phyloP scores from a whole-genome alignment of 2,888 invertebrate genomes.

The Microctonus brassicae region DNA sequence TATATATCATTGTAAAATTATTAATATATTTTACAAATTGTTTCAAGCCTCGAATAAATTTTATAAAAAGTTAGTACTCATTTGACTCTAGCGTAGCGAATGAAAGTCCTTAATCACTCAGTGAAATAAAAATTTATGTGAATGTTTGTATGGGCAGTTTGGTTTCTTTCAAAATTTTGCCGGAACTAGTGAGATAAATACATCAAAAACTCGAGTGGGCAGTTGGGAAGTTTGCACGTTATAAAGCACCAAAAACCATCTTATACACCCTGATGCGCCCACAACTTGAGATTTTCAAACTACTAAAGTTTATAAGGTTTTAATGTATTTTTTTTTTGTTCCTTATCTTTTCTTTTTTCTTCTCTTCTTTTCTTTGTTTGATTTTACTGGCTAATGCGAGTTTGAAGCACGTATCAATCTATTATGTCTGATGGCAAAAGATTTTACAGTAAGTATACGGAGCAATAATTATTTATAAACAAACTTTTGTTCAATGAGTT shows the following conservation, averaged over 20 bases:
- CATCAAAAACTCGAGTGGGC: not conserved
- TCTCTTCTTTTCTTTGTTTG: not conserved
- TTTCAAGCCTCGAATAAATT: no score
- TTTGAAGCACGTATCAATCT: not conserved
- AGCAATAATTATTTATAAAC: conserved; percentile 43
- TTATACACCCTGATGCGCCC: not conserved
- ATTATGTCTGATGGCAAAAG: not conserved
- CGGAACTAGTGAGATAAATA: not conserved
- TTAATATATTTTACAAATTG: no score
- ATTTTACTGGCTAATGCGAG: conserved; percentile 15
- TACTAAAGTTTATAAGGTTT: conserved; percentile 37
- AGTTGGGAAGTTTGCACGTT: conserved; percentile 10
- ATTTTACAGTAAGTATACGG: not conserved
- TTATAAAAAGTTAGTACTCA: no score
- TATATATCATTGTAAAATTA: no score
- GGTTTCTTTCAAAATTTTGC: not conserved
- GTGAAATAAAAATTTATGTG: no score
- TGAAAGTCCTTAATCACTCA: no score
- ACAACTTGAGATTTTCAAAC: conserved; percentile 31
- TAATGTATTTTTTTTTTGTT: conserved; percentile 32
- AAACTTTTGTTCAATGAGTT: conserved; percentile 27
- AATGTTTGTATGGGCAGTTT: not conserved
- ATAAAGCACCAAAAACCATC: conserved; percentile 12
- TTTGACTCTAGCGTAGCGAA: no score
- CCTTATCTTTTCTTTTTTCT: not conserved